Percentiles rank a stretch among this genome's conserved stretches.
phyloP scores from a whole-genome alignment of 2,888 invertebrate species.

The Caenorhabditis virilis region DNA sequence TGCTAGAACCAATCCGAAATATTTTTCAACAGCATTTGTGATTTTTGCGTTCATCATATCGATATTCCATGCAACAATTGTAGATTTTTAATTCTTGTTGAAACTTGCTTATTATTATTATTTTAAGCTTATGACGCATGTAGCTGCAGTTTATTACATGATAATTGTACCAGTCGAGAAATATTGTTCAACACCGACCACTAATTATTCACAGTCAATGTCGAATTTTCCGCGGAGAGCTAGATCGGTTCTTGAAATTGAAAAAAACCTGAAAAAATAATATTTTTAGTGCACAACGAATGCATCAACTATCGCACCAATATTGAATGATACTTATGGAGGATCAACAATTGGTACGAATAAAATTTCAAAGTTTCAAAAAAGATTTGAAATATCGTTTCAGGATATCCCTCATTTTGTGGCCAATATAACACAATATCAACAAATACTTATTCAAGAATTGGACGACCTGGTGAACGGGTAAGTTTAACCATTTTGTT shows the following conservation, averaged over 20 bases:
- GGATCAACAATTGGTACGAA: background rate
- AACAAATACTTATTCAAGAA: background rate
- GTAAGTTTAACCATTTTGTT: background rate
- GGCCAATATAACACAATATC: background rate
- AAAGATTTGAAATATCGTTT: no score
- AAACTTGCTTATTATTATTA: background rate
- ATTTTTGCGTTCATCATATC: constrained; percentile 29
- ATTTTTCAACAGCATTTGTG: constrained; percentile 22
- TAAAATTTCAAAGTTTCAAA: no score
- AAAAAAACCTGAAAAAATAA: background rate
- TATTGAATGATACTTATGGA: background rate
- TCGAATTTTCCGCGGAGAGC: background rate
- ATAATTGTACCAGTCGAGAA: constrained; percentile 6
- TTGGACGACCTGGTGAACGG: background rate
- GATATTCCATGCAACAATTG: constrained; percentile 22
- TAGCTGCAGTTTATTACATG: constrained; percentile 25
- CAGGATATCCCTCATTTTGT: no score
- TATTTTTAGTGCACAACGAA: background rate
- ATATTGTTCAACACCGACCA: background rate
- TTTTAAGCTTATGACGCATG: constrained; percentile 27
- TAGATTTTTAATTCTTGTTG: background rate
- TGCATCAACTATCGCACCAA: background rate
- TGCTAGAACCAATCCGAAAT: constrained; percentile 9
- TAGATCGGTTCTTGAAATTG: background rate
- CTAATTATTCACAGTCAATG: constrained; percentile 1